A percentile compares a stretch with the other conserved stretches of the same genome.
These are phyloP conservation scores for Anarsia innoxiella DNA, from an alignment of 2,888 invertebrate genomes.

Conservation along the genomic window DNA sequence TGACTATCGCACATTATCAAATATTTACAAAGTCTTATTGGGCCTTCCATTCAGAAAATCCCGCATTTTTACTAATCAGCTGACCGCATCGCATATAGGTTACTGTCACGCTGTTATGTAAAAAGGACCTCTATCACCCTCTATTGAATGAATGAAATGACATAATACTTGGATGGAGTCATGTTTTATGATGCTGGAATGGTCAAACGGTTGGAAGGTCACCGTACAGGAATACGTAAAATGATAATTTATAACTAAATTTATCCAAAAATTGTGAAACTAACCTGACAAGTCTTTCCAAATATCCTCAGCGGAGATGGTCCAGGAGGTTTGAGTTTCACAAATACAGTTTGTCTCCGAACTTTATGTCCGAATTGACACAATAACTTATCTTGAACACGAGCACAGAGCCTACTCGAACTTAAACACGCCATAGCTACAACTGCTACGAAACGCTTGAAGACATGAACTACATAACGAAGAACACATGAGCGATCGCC, in stretches of 20 bases:
- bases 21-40: conserved; percentile 18
- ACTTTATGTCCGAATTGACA: conserved; percentile 85
- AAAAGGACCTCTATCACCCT: conserved; percentile 36
- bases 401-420: conserved; percentile 88
- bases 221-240: neutral
- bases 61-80: conserved; percentile 27
- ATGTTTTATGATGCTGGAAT: too few species aligned
- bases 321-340: conserved; percentile 80
- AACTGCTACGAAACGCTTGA: conserved; percentile 80
- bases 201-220: too few species aligned
- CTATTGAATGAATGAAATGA: conserved; percentile 24
- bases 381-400: conserved; percentile 85
- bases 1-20: conserved; percentile 6
- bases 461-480: conserved; percentile 70
- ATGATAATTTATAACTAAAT: conserved; percentile 2
- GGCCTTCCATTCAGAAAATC: conserved; percentile 11
- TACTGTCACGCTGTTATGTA: conserved; percentile 51
- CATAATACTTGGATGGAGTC: conserved; percentile 14
- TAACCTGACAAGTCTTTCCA: conserved; percentile 71
- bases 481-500: conserved; percentile 56
- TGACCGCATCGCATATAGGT: conserved; percentile 41
- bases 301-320: conserved; percentile 73
- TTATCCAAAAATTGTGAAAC: conserved; percentile 23
- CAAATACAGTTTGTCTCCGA: conserved; percentile 80
- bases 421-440: conserved; percentile 89